Percentiles rank a stretch among this genome's conserved stretches.
These are phyloP conservation scores for Trachelus iudaicus DNA, from an alignment of 2,888 invertebrate species.

Conservation along the genomic window DNA sequence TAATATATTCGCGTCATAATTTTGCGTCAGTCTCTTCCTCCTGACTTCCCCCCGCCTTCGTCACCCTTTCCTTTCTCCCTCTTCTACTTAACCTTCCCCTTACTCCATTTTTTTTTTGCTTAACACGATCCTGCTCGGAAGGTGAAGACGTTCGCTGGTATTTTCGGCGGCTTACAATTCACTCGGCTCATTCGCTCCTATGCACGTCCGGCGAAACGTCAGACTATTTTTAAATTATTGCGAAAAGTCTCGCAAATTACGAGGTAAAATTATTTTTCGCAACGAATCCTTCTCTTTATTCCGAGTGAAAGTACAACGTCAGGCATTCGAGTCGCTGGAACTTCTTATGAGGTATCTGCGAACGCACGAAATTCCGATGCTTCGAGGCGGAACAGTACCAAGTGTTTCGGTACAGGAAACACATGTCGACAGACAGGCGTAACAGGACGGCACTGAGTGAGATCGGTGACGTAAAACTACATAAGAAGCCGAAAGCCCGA, in stretches of 20 bases:
- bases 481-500: not conserved
- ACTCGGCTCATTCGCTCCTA: not conserved
- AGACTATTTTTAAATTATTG: not conserved
- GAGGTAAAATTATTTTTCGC: not conserved
- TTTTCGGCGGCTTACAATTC: not conserved
- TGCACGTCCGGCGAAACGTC: not conserved
- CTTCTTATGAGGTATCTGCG: too few species aligned
- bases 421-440: not conserved
- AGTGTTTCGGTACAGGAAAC: not conserved
- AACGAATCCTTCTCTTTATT: not conserved
- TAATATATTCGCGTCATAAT: not conserved
- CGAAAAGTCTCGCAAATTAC: not conserved
- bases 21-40: slow-evolving; percentile 2
- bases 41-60: not conserved
- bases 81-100: not conserved
- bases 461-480: not conserved
- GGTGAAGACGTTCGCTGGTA: not conserved
- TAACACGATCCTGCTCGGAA: not conserved
- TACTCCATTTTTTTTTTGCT: slow-evolving; percentile 3
- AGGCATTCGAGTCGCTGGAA: too few species aligned
- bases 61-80: slow-evolving; percentile 1
- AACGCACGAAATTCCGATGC: not conserved
- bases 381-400: not conserved
- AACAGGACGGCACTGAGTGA: not conserved
- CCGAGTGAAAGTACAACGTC: not conserved